These are phyloP conservation scores for Amphiura filiformis DNA, from an alignment of 35 echinoderm and acorn worm genomes.

Conservation along the genomic window DNA sequence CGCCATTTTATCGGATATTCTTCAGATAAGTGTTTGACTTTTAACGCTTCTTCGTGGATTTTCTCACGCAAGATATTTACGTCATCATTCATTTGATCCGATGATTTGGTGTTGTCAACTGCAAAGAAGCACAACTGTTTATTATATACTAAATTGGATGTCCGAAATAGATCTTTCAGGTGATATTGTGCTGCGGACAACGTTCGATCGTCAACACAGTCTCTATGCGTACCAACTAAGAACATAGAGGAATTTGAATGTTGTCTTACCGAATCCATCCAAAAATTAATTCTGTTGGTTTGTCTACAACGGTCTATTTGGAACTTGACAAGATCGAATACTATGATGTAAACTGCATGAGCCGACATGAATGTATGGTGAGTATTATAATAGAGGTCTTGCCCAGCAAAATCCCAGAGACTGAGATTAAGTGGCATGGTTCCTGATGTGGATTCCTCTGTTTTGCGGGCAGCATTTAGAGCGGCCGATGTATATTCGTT, in stretches of 20 bases:
- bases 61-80: not conserved
- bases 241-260: not conserved
- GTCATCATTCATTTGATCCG: not conserved
- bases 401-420: not conserved
- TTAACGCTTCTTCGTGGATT: not conserved
- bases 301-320: no score
- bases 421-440: not conserved
- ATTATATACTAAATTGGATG: not conserved
- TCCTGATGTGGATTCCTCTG: not conserved
- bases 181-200: no score
- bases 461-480: not conserved
- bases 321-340: not conserved
- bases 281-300: not conserved
- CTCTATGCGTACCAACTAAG: not conserved
- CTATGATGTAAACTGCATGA: not conserved
- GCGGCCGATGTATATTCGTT: not conserved
- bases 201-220: not conserved
- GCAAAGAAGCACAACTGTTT: not conserved
- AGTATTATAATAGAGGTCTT: not conserved
- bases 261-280: not conserved
- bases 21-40: not conserved
- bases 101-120: not conserved
- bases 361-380: not conserved
- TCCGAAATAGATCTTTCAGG: not conserved
- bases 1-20: constrained; percentile 4